Base-by-base conservation (phyloP, 1,140 invertebrate species). In the Microvelia longipes region DNA sequence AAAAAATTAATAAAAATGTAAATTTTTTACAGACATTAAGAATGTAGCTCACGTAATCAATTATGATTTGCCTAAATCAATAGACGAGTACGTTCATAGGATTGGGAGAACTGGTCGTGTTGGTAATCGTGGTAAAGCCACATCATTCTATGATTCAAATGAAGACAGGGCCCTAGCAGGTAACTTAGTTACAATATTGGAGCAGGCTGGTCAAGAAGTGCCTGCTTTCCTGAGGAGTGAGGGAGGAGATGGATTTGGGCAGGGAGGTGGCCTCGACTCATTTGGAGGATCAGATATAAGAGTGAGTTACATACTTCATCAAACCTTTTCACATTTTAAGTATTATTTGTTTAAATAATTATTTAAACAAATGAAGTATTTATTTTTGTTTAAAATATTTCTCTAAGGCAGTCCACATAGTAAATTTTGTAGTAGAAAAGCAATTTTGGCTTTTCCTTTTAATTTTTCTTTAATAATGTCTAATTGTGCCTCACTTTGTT, bases 101-200 rank as follows among this genome's bases (percentile, higher is more conserved):
- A 97, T 98, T 76, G 96, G 96, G 0, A 83, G 95, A 75, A 98
- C 95, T 24, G 96, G 95, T 1, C 85, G 95, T 61, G 90, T 97
- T 26, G 95, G 96, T 0, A 96, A 98, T 79, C 79, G 87, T 61
- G 96, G 96, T 2, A 88, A 85, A 75, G 92, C 95, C 0, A 92
- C 91, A 0, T 93, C 90, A 11, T 97, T 97, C 79, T 97, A 84
- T 77, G 88, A 93, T 78, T 75, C 83, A 0, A 81, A 84, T 0
- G 63, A 78, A 24, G 90, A 98, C 78, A 66, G 62, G 0, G 72
- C 73, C 0, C 63, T 96, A 0, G 85, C 85, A 0, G 78, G 78
- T 0, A 84, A 87, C 71, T 78, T 98, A 11, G 82, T 90, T 0
- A 86, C 85, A 73, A 89, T 94, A 69, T 80, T 96, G 1, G 81